phyloP scores from a whole-genome alignment of 2,888 invertebrate genomes.

The Drosophila suboccidentalis region DNA sequence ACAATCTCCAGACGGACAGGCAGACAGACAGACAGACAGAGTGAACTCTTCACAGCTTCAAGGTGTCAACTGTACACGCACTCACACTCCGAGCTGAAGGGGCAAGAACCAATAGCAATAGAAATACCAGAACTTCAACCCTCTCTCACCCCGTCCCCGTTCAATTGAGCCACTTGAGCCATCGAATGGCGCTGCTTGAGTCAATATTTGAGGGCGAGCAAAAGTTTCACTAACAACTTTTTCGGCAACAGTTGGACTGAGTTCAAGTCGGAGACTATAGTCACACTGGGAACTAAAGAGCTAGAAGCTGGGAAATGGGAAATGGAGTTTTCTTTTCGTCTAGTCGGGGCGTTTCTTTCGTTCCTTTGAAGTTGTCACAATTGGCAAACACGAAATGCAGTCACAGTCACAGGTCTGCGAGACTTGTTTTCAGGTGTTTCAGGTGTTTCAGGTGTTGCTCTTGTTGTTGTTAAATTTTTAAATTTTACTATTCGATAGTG shows the following conservation, averaged over 20 bases:
- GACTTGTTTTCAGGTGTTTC: conserved; percentile 7
- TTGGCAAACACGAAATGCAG: conserved; percentile 29
- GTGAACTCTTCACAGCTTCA: conserved; percentile 50
- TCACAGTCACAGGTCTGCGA: conserved; percentile 8
- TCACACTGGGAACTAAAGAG: conserved; percentile 13
- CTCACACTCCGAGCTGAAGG: conserved; percentile 4
- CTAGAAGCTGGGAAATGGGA: not conserved
- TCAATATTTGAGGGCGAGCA: conserved; percentile 65
- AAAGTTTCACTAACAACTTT: conserved; percentile 72
- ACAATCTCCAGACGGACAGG: conserved; percentile 28
- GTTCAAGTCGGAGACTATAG: conserved; percentile 7
- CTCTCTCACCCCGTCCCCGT: not conserved
- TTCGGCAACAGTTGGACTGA: conserved; percentile 51
- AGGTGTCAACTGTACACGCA: conserved; percentile 78
- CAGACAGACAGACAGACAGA: conserved; percentile 31
- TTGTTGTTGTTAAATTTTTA: conserved; percentile 68
- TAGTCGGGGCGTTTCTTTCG: conserved; percentile 45
- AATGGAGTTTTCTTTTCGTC: conserved; percentile 13
- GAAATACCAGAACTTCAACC: not conserved
- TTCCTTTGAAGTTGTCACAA: conserved; percentile 45
- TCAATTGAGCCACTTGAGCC: conserved; percentile 60
- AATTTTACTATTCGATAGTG: conserved; percentile 63
- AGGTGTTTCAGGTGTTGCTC: not conserved
- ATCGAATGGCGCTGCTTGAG: conserved; percentile 54
- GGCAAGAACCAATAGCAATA: not conserved